Evolutionary conservation across 2,888 invertebrate species (phyloP).

Genomic region (Xestia c-nigrum): DNA sequence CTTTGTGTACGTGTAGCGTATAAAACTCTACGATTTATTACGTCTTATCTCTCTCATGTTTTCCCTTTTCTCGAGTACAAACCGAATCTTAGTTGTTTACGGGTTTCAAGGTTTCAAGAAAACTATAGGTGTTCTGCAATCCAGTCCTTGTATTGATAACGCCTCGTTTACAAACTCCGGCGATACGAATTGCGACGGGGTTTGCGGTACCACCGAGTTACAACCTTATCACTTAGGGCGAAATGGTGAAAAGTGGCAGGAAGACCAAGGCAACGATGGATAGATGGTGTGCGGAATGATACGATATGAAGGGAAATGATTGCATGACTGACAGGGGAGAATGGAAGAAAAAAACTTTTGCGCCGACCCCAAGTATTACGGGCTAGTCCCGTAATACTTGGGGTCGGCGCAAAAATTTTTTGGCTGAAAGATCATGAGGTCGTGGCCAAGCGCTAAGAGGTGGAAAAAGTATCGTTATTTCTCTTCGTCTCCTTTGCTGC

Average conservation of each 20-base stretch:
- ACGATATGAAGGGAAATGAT: no score
- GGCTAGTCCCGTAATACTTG: no score
- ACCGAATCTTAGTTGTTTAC: conserved; percentile 17
- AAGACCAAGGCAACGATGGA: no score
- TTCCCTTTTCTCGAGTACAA: conserved; percentile 21
- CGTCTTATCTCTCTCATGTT: conserved; percentile 37
- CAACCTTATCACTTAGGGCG: no score
- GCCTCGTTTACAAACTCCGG: background rate
- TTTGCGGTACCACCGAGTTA: no score
- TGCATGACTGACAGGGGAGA: no score
- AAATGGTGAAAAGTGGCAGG: no score
- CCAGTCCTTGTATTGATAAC: background rate
- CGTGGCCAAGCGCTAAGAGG: background rate
- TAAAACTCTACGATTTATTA: conserved; percentile 52
- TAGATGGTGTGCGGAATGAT: no score
- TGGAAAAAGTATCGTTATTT: conserved; percentile 18
- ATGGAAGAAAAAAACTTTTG: no score
- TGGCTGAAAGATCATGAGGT: no score
- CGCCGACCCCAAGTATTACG: no score
- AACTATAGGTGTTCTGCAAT: conserved; percentile 19
- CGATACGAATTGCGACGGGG: background rate
- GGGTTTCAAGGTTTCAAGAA: conserved; percentile 19
- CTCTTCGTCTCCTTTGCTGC: conserved; percentile 24
- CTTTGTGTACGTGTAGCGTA: conserved; percentile 45
- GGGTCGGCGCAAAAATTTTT: no score